Percentiles rank a stretch among this genome's conserved stretches.
These are phyloP conservation scores for Pardosa pseudoannulata DNA, from an alignment of 2,888 invertebrate species.

Conservation along the genomic window DNA sequence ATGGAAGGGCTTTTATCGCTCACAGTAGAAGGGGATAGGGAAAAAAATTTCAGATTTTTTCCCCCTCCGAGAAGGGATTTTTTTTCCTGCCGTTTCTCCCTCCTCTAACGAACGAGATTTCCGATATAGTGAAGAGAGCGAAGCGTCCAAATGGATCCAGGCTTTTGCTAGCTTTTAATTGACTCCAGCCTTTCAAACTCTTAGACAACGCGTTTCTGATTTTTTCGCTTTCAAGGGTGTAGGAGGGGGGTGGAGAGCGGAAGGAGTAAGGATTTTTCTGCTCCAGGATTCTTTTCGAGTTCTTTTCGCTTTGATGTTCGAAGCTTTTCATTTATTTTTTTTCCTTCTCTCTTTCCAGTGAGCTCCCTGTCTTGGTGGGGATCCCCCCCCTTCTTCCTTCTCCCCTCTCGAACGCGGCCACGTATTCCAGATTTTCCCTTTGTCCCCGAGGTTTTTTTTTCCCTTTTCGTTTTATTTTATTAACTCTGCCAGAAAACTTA, in stretches of 20 bases:
- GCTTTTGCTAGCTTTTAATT: conserved; percentile 59
- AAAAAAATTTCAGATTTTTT: conserved; percentile 17
- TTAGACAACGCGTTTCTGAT: conserved; percentile 20
- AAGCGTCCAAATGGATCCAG: conserved; percentile 33
- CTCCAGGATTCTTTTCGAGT: conserved; percentile 7
- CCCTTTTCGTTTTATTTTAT: conserved; percentile 3
- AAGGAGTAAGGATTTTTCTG: conserved; percentile 13
- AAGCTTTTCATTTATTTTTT: not conserved
- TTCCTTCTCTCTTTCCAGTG: not conserved
- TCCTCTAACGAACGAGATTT: conserved; percentile 44
- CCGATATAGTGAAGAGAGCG: conserved; percentile 47
- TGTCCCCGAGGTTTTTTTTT: not conserved
- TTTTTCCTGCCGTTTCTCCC: conserved; percentile 18
- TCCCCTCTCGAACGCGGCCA: no score
- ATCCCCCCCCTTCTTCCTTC: not conserved
- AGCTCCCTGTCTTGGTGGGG: conserved; percentile 7
- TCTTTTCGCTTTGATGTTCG: conserved; percentile 10
- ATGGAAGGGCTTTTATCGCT: conserved; percentile 71
- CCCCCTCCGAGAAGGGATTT: not conserved
- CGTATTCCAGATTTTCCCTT: not conserved
- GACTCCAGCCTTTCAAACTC: conserved; percentile 47
- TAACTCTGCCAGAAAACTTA: not conserved
- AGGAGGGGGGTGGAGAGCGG: not conserved
- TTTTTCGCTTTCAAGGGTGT: not conserved
- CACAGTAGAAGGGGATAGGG: conserved; percentile 52